Base-by-base conservation (phyloP, 1,140 invertebrate species). In the Pristionchus pacificus region DNA sequence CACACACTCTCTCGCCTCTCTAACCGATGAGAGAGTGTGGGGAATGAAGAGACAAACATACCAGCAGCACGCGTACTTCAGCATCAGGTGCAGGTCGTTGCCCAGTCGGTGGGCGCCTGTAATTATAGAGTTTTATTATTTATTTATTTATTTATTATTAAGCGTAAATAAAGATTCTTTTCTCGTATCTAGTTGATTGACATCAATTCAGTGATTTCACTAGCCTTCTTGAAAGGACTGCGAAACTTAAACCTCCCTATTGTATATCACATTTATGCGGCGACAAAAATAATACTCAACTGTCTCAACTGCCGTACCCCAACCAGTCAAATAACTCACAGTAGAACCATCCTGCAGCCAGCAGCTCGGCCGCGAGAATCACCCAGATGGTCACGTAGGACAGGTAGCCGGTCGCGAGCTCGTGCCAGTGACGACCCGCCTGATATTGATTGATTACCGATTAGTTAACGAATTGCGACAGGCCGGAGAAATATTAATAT, bases 271-370 rank as follows among this genome's bases (percentile, higher is more conserved):
- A 60, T n/a, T 60, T 60, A 10, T 60, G 59, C 10, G 59, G 10
- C n/a, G 25, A 13, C 10, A n/a, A 60, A n/a, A n/a, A n/a, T n/a
- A n/a, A n/a, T n/a, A n/a, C n/a, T n/a, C n/a, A n/a, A n/a, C n/a
- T n/a, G 0, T n/a, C 59, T 6, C 59, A n/a, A 60, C 29, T 60
- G 25, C n/a, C 6, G n/a, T 24, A 24, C 59, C n/a, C 25, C 25
- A 60, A 60, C 25, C n/a, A 62, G 60, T 19, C n/a, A 19, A 27
- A 62, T 19, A 24, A 77, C 76, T 78, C 55, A 80, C 80, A 84
- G 71, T 84, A 84, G 65, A 83, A 80, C 82, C 82, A 83, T 33
- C 74, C 60, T 14, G 83, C 74, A 24, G 82, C 77, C 25, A 83
- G 60, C 6, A 83, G 38, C 62, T 83, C 81, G 49, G 70, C 78